These are phyloP conservation scores for Chouioia cunea DNA, from an alignment of 2,888 invertebrate genomes.

Conservation along the genomic window DNA sequence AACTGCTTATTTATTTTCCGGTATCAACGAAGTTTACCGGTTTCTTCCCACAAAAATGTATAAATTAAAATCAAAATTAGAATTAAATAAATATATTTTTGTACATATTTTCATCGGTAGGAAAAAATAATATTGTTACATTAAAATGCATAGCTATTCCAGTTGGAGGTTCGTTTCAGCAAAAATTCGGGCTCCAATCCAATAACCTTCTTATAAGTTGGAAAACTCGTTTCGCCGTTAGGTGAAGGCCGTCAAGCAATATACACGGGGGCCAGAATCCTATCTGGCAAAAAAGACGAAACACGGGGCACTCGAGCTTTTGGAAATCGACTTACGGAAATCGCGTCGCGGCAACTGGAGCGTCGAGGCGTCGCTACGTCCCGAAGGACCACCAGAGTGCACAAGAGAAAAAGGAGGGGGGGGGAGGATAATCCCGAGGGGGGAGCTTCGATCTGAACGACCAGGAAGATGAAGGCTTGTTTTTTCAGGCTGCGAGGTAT, in stretches of 20 bases:
- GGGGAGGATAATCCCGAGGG: slow-evolving; percentile 57
- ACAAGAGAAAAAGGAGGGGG: slow-evolving; percentile 52
- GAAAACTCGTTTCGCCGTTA: slow-evolving; percentile 31
- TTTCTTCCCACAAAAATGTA: neutral
- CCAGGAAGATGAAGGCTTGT: slow-evolving; percentile 41
- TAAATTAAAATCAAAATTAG: too few relatives aligned
- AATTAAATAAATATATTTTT: too few relatives aligned
- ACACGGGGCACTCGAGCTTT: slow-evolving; percentile 50
- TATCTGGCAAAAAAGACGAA: slow-evolving; percentile 6
- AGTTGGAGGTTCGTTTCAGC: slow-evolving; percentile 7
- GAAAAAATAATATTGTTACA: too few relatives aligned
- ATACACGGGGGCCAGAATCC: neutral
- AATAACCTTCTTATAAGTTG: slow-evolving; percentile 41
- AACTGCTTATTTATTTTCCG: slow-evolving; percentile 56
- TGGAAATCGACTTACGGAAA: slow-evolving; percentile 64
- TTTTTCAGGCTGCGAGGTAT: slow-evolving; percentile 46
- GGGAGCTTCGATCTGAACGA: slow-evolving; percentile 53
- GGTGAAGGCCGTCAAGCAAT: neutral
- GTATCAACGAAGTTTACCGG: slow-evolving; percentile 7
- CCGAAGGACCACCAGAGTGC: too few relatives aligned
- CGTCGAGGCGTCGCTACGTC: slow-evolving; percentile 44
- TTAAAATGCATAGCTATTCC: too few relatives aligned
- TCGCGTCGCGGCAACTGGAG: slow-evolving; percentile 60
- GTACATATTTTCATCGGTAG: too few relatives aligned
- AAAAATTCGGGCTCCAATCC: slow-evolving; percentile 28